Base-by-base conservation (phyloP, 2,797 vertebrate species). In the Orientallactaga sibirica region DNA sequence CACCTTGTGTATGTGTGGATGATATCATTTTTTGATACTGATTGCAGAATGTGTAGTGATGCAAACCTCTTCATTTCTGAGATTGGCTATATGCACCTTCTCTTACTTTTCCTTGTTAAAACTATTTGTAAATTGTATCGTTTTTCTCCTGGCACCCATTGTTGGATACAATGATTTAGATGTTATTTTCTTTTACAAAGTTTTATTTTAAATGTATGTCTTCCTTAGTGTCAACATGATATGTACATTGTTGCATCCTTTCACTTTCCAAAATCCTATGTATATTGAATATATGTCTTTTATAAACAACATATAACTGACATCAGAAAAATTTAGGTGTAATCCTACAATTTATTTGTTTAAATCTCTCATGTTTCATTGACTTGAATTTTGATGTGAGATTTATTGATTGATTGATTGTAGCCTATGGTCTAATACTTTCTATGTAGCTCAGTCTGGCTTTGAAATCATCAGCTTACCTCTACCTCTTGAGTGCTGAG, bases 241-340 rank as follows among this genome's bases (percentile, higher is more conserved):
- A 66, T 48, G 27, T n/a, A 41, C 61, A 16, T 62, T 81, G 48
- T 76, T 81, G 37, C 0, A 43, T 62, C 25, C 22, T 76, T 85
- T 76, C 58, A 19, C 14, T 81, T 86, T 93, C 68, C 10, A 93
- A 82, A 7, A 15, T 86, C 52, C n/a, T 74, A 2, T 81, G 61
- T 41, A 9, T 86, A 82, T 90, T 78, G 92, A 7, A 64, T 62
- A 29, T 73, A 29, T 74, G 33, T 85, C 29, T 86, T 91, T 91
- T 37, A 41, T 78, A 88, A 88, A 86, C 25, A 68, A 58, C 5
- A 67, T 37, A 25, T 29, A 67, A 84, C 20, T 48, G 61, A 64
- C 64, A 84, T 90, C 37, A 64, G 1, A 55, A 81, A 90, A 22
- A 27, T 77, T 84, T 58, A 4, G 5, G 2, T 75, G 92, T 83